Evolutionary conservation across 2,888 invertebrate species (phyloP).

Genomic region (Pterostichus madidus): DNA sequence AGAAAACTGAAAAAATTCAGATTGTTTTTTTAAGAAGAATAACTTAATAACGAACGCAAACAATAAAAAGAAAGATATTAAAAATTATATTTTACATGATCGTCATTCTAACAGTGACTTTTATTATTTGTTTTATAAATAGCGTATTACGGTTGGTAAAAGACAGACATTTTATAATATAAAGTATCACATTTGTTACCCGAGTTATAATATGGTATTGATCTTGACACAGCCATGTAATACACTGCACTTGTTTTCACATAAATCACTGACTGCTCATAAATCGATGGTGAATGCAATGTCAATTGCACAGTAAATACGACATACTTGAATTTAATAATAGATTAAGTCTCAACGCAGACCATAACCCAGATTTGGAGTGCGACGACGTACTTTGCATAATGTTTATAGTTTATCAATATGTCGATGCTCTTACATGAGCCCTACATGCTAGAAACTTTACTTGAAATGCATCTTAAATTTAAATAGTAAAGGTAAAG

Average conservation of each 20-base stretch:
- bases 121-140: neutral
- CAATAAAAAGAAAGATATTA: neutral
- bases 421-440: neutral
- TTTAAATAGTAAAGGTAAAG: neutral
- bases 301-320: constrained; percentile 8
- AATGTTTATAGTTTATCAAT: too few relatives aligned
- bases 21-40: constrained; percentile 1
- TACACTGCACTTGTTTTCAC: constrained; percentile 38
- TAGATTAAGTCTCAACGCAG: neutral
- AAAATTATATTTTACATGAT: too few relatives aligned
- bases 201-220: constrained; percentile 16
- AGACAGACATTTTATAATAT: constrained; percentile 5
- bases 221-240: constrained; percentile 25
- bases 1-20: neutral
- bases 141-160: neutral
- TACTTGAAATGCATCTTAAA: neutral
- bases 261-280: constrained; percentile 9
- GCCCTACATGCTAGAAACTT: too few relatives aligned
- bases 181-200: constrained; percentile 23
- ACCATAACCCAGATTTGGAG: constrained; percentile 4
- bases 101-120: too few relatives aligned
- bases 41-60: constrained; percentile 25
- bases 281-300: constrained; percentile 15
- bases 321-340: constrained; percentile 28
- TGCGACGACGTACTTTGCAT: too few relatives aligned